Evolutionary conservation across 2,888 invertebrate genomes (phyloP).

Genomic region (Dryobota labecula): DNA sequence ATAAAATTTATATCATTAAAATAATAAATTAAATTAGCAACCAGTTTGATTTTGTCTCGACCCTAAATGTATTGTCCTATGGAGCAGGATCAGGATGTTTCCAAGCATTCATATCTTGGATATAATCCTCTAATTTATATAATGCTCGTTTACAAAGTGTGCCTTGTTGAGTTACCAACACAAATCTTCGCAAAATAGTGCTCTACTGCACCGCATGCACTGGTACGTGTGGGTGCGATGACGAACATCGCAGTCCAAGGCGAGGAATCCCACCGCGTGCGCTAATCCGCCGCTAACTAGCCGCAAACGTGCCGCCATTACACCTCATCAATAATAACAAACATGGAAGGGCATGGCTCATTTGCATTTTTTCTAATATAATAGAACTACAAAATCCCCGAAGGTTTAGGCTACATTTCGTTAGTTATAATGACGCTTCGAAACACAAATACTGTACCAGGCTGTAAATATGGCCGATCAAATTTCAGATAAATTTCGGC

Average conservation of each 20-base stretch:
- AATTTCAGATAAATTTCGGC: not conserved
- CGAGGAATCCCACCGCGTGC: slow-evolving; percentile 67
- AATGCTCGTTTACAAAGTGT: too few species aligned
- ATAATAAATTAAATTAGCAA: too few species aligned
- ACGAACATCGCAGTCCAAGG: slow-evolving; percentile 64
- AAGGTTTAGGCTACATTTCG: not conserved
- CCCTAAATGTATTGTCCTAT: too few species aligned
- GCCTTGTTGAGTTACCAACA: not conserved
- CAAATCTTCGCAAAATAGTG: not conserved
- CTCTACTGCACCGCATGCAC: slow-evolving; percentile 28
- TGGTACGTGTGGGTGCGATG: slow-evolving; percentile 32
- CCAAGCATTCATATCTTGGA: too few species aligned
- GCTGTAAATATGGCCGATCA: not conserved
- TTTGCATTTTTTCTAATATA: slow-evolving; percentile 3
- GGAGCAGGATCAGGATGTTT: too few species aligned
- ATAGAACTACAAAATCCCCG: not conserved
- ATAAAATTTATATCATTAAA: too few species aligned
- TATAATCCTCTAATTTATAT: too few species aligned
- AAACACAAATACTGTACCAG: not conserved
- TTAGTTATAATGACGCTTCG: not conserved
- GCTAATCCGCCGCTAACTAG: slow-evolving; percentile 67
- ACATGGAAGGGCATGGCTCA: slow-evolving; percentile 24
- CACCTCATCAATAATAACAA: slow-evolving; percentile 60
- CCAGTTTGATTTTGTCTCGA: too few species aligned
- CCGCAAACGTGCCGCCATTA: slow-evolving; percentile 65